These are phyloP conservation scores for Melinopterus prodromus DNA, from an alignment of 2,888 invertebrate genomes.

Conservation along the genomic window DNA sequence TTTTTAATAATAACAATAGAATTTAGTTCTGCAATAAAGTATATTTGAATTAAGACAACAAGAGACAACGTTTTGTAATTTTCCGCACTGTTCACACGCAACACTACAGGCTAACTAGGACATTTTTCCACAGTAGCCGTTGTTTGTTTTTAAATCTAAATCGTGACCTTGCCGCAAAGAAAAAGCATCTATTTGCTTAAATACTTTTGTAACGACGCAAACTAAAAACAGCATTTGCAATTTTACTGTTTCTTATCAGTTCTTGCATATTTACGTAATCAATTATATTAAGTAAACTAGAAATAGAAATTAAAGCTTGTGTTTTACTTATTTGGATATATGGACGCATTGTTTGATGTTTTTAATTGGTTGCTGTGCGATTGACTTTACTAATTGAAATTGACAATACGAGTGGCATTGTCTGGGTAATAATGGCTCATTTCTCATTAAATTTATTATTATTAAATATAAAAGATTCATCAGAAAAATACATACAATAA, in stretches of 20 bases:
- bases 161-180: neutral
- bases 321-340: no score
- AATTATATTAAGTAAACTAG: neutral
- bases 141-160: slow-evolving; percentile 4
- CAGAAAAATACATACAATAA: no score
- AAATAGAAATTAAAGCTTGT: no score
- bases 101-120: neutral
- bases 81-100: neutral
- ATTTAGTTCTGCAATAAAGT: neutral
- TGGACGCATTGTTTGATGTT: no score
- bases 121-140: neutral
- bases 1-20: neutral
- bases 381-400: no score
- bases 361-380: no score
- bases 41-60: neutral
- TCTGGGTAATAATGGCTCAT: no score
- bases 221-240: neutral
- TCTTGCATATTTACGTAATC: neutral
- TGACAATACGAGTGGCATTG: no score
- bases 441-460: no score
- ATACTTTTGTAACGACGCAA: neutral
- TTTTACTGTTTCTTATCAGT: neutral
- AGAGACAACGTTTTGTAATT: neutral
- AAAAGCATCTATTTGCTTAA: neutral
- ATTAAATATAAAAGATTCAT: no score